Evolutionary conservation across 1,140 invertebrate species (phyloP), one percentile per base, ranked within the genome.

Genomic region (Brachionus rotundiformis): DNA sequence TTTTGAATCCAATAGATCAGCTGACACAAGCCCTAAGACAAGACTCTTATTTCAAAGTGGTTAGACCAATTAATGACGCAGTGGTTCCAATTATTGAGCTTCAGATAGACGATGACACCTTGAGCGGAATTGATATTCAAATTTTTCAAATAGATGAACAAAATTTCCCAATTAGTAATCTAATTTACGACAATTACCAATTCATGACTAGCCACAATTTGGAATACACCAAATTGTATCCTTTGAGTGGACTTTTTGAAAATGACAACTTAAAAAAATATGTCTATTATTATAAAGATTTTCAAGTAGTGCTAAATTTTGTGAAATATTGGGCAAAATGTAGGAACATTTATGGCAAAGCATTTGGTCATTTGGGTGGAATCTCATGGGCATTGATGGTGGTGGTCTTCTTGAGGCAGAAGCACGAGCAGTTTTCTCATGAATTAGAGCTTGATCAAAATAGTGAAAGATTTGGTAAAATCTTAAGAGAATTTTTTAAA

Each of bases 201-300:
- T 79, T 54, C 23, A 79, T 79, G 76, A 10, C 19, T 16, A 8
- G 16, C 29, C 31, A 54, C 10, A 23, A 16, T 63, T 29, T 39
- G 3, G 44, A 54, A 2, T 79, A 54, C 8, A n/a, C 6, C 19
- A 54, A 54, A 16, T 33, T 79, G 27, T 79, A 33, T 79, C 27
- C 76, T 10, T 11, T 49, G 4, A 36, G 16, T 39, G 76, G 29
- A 33, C 7, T 79, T 33, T 79, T 79, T 31, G 76, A 79, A 36
- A 79, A 79, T 79, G 44, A 79, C 29, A 79, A 79, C 16, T 16
- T 79, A 11, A 79, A 79, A 79, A 79, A 79, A 63, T 54, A 54
- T 41, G 36, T 79, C 23, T 19, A 19, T 2, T 23, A 79, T 25
- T 79, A 79, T 36, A 79, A 79, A 54, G 76, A 63, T 31, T 81